Evolutionary conservation across 2,113 vertebrate species (phyloP).

Genomic region (Psilopsiagon aymara): DNA sequence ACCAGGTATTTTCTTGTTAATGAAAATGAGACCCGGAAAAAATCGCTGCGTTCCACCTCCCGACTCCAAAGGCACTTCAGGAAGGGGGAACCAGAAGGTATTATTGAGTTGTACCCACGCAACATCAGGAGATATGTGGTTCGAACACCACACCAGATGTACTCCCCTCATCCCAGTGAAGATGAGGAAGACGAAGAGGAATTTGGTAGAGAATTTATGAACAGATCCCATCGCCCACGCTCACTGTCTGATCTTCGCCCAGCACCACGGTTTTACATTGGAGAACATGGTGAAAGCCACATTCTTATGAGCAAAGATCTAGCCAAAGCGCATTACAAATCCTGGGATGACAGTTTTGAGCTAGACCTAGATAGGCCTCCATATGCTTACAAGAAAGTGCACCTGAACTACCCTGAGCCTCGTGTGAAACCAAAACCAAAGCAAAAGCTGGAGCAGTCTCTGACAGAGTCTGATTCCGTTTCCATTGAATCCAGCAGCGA

Average conservation of each 20-base stretch:
- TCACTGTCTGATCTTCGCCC: slow-evolving; percentile 83
- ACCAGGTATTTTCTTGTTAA: slow-evolving; percentile 86
- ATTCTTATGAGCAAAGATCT: slow-evolving; percentile 53
- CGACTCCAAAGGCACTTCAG: slow-evolving; percentile 82
- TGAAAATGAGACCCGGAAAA: slow-evolving; percentile 80
- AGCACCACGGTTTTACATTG: slow-evolving; percentile 80
- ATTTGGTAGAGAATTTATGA: slow-evolving; percentile 47
- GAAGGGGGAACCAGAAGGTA: slow-evolving; percentile 74
- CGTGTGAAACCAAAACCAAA: slow-evolving; percentile 77
- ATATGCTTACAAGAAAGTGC: slow-evolving; percentile 64
- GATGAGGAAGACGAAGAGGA: slow-evolving; percentile 80
- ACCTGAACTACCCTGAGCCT: slow-evolving; percentile 65
- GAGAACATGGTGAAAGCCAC: slow-evolving; percentile 71
- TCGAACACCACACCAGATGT: slow-evolving; percentile 50
- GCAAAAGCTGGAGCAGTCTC: slow-evolving; percentile 75
- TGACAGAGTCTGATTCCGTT: slow-evolving; percentile 88
- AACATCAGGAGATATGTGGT: slow-evolving; percentile 74
- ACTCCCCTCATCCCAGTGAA: slow-evolving; percentile 81
- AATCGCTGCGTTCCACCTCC: slow-evolving; percentile 72
- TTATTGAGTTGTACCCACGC: slow-evolving; percentile 82
- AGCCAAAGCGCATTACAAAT: slow-evolving; percentile 53
- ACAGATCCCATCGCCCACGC: slow-evolving; percentile 67
- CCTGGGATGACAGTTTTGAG: slow-evolving; percentile 69
- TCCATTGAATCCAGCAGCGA: slow-evolving; percentile 91
- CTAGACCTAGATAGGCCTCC: slow-evolving; percentile 52